Conservation (phyloP, 2,888 invertebrate species). For the Homarus gammarus region DNA sequence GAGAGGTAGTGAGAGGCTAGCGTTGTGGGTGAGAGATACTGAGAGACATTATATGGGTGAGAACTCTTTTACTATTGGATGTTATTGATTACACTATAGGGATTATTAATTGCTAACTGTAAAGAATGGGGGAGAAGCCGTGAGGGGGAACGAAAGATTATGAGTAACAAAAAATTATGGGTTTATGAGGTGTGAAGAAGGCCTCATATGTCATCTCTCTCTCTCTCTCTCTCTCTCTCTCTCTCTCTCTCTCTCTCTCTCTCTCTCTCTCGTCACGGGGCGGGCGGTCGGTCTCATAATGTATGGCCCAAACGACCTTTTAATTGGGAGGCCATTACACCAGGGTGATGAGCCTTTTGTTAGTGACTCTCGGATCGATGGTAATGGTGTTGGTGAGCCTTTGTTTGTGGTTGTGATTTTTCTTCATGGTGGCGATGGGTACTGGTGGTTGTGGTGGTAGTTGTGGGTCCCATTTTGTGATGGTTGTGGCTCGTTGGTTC, state of each 20-base stretch:
- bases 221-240: too few relatives aligned
- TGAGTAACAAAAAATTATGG: too few relatives aligned
- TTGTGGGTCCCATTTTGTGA: background rate
- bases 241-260: too few relatives aligned
- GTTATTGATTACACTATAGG: too few relatives aligned
- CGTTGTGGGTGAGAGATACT: too few relatives aligned
- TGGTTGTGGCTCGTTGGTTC: constrained; percentile 8
- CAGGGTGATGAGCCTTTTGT: constrained; percentile 21
- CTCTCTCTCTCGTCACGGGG: background rate
- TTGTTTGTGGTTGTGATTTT: too few relatives aligned
- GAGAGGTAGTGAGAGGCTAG: too few relatives aligned
- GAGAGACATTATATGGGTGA: too few relatives aligned
- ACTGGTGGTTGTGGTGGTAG: background rate
- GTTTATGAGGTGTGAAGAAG: too few relatives aligned
- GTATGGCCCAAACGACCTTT: constrained; percentile 30
- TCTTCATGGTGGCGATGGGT: background rate
- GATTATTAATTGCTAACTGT: too few relatives aligned
- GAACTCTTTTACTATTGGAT: too few relatives aligned
- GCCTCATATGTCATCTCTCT: too few relatives aligned
- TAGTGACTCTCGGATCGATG: background rate
- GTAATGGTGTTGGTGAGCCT: background rate
- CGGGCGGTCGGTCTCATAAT: background rate
- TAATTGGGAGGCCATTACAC: constrained; percentile 29
- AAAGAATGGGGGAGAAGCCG: background rate
- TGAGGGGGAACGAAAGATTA: background rate